Percentiles rank a stretch among this genome's conserved stretches.
Conservation (phyloP, 2,113 vertebrate genomes). For the Petrocephalus zakoni region DNA sequence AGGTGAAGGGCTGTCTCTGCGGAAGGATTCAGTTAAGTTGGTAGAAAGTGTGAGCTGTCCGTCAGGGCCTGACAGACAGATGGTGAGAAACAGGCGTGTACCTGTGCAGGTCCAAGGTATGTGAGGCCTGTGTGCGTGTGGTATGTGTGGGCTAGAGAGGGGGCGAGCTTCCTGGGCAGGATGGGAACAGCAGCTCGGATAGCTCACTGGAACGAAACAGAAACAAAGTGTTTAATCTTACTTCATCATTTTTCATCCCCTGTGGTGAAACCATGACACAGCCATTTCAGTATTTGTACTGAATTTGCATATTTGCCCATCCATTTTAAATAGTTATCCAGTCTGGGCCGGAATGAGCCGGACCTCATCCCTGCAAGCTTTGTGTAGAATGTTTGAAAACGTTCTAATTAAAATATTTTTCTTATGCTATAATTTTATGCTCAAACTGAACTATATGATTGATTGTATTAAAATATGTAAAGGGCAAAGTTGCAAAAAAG, state of each 20-base stretch:
- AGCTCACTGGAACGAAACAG: neutral
- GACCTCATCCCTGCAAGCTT: neutral
- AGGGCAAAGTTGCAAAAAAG: too few species aligned
- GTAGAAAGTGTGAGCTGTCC: neutral
- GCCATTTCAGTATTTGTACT: neutral
- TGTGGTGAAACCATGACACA: neutral
- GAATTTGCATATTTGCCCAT: slow-evolving; percentile 1
- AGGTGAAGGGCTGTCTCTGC: neutral
- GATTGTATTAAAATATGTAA: neutral
- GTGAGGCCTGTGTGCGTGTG: neutral
- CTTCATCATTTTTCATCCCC: neutral
- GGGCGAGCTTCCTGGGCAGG: neutral
- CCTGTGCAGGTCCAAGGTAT: neutral
- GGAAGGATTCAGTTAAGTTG: neutral
- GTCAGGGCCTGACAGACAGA: neutral
- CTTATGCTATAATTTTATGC: neutral
- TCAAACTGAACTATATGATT: neutral
- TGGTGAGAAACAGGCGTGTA: neutral
- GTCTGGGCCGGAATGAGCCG: neutral
- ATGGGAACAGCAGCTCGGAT: neutral
- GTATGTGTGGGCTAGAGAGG: neutral
- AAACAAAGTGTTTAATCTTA: neutral
- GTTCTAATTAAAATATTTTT: neutral
- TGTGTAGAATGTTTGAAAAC: neutral
- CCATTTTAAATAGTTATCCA: neutral